Conservation (phyloP, 2,113 vertebrate species). For the Cephalopholis sonnerati region DNA sequence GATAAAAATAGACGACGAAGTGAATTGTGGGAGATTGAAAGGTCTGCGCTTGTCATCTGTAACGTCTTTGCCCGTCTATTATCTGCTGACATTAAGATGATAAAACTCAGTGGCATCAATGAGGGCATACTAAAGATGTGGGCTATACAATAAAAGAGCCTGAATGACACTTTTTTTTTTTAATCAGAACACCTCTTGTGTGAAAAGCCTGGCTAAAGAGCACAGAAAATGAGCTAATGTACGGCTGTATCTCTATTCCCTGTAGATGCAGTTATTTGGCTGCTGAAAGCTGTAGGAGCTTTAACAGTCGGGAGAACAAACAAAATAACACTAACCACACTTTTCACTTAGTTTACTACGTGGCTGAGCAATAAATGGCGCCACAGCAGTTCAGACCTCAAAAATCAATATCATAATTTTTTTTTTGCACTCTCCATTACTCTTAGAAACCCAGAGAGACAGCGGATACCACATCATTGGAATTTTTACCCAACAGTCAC, state of each 20-base stretch:
- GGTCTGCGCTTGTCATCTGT: constrained; percentile 72
- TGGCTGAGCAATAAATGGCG: constrained; percentile 43
- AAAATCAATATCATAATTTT: constrained; percentile 56
- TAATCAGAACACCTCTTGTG: constrained; percentile 28
- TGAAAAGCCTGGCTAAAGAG: constrained; percentile 47
- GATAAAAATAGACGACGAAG: constrained; percentile 77
- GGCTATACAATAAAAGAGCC: constrained; percentile 19
- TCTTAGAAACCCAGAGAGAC: constrained; percentile 10
- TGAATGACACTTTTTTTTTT: neutral
- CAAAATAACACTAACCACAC: constrained; percentile 25
- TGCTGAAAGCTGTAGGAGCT: constrained; percentile 16
- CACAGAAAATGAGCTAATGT: constrained; percentile 20
- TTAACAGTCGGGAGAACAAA: constrained; percentile 22
- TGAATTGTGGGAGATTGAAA: constrained; percentile 73
- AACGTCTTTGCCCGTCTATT: constrained; percentile 52
- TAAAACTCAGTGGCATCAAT: constrained; percentile 55
- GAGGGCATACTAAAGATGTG: constrained; percentile 45
- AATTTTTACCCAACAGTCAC: constrained; percentile 20
- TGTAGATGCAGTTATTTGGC: neutral
- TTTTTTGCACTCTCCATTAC: constrained; percentile 22
- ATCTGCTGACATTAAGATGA: constrained; percentile 71
- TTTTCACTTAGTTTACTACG: constrained; percentile 34
- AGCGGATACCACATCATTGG: constrained; percentile 1
- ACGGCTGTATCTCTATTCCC: constrained; percentile 6
- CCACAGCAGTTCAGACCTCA: constrained; percentile 18